phyloP scores from a whole-genome alignment of 1,140 invertebrate species.

The Acyrthosiphon pisum region DNA sequence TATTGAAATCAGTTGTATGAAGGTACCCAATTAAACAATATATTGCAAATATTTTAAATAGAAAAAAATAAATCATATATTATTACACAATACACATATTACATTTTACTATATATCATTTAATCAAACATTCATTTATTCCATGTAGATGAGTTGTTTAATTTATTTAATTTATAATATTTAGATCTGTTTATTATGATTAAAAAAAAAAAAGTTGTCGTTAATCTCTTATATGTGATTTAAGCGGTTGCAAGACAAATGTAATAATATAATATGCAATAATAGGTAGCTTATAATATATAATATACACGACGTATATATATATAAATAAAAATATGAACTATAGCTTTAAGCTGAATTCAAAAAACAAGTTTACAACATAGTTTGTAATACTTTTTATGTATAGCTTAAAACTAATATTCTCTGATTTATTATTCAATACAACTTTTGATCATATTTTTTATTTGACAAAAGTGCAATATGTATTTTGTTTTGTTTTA shows the following conservation, averaged over 20 bases:
- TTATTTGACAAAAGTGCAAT: neutral
- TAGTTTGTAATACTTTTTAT: constrained; percentile 4
- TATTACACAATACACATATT: too few relatives aligned
- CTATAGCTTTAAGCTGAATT: neutral
- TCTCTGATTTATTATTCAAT: constrained; percentile 36
- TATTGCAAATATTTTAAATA: neutral
- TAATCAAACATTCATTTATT: too few relatives aligned
- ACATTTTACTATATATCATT: too few relatives aligned
- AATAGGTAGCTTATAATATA: too few relatives aligned
- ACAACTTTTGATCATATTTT: constrained; percentile 37
- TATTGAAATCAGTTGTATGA: too few relatives aligned
- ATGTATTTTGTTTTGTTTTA: neutral
- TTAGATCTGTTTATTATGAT: neutral
- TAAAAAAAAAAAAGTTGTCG: too few relatives aligned
- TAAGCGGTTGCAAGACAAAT: too few relatives aligned
- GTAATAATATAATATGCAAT: too few relatives aligned
- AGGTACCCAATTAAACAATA: neutral
- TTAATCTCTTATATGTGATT: too few relatives aligned
- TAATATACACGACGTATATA: too few relatives aligned
- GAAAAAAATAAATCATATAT: too few relatives aligned
- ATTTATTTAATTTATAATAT: neutral
- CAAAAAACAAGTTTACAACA: neutral
- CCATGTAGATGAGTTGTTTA: too few relatives aligned
- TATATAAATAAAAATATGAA: neutral
- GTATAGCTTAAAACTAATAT: neutral